Base-by-base conservation (phyloP, 2,113 vertebrate genomes). In the Lagopus muta region DNA sequence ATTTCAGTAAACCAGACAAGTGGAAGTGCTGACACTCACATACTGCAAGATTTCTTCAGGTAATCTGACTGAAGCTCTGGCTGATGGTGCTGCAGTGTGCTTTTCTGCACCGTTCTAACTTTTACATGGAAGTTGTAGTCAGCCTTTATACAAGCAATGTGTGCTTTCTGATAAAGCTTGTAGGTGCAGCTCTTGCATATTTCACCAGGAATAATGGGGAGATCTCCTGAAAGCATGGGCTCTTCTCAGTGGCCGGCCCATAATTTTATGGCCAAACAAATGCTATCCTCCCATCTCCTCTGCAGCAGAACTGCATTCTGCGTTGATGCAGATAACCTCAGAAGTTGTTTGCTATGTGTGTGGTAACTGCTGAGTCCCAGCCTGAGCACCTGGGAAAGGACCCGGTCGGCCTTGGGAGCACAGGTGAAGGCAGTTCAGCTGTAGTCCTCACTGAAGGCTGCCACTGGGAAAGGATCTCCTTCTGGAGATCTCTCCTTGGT, bases 111-210 rank as follows among this genome's bases (percentile, higher is more conserved):
- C 11, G 25, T 20, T 47, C 7, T 43, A 25, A 25, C 45, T 78
- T 40, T 25, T 48, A 43, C 17, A 8, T 22, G 4, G 19, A 10
- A 36, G 21, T 2, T 34, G n/a, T 8, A 45, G 27, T 43, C 22
- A 25, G 50, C 36, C 28, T 75, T 36, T 14, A 27, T 14, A 6
- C n/a, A 10, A 43, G 15, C 27, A 13, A 5, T 4, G 2, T 4
- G 2, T 21, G 74, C 47, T 69, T 48, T 54, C 66, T 38, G 38
- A 12, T n/a, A 12, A 10, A 82, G n/a, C 36, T 52, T 65, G 55
- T 52, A 38, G 25, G 28, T 25, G 40, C 10, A 27, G 38, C 25
- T 14, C 17, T 66, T 1, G 0, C 5, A 3, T 36, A 32, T 22
- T n/a, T 61, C 75, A 40, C 40, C 10, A 21, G 20, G 28, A 80